These are phyloP conservation scores for Augiades crinisus DNA, from an alignment of 2,888 invertebrate genomes.

Conservation along the genomic window DNA sequence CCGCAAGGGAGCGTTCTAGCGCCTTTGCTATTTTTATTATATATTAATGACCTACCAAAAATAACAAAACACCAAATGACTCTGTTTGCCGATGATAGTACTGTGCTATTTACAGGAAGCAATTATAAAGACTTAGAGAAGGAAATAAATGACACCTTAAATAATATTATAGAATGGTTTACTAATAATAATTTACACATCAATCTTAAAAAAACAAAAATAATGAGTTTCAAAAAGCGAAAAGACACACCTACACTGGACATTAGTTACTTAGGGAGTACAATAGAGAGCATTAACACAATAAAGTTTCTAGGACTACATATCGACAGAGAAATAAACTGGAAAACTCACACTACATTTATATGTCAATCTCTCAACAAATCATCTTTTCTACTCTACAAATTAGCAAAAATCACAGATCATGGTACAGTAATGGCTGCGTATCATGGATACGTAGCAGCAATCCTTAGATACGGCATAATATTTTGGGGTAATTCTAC, in stretches of 20 bases:
- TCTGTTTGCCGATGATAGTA: constrained; percentile 1
- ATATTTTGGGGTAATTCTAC: not conserved
- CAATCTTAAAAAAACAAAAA: not conserved
- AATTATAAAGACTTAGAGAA: not conserved
- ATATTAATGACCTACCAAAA: not conserved
- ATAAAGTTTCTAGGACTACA: not conserved
- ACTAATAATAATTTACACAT: not conserved
- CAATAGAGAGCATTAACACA: not conserved
- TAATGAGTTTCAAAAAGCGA: not conserved
- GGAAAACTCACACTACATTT: not conserved
- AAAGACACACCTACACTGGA: not conserved
- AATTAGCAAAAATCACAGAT: not conserved
- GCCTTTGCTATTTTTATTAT: not conserved
- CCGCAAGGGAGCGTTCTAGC: not conserved
- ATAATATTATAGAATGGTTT: not conserved
- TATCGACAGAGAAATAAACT: not conserved
- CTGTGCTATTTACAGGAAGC: not conserved
- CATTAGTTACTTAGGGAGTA: not conserved
- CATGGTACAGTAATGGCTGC: not conserved
- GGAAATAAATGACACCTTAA: not conserved
- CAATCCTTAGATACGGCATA: not conserved
- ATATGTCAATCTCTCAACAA: not conserved
- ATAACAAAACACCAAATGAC: not conserved
- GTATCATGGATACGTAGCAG: not conserved
- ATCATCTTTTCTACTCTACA: not conserved